phyloP scores from a whole-genome alignment of 2,888 invertebrate species.

The Myathropa florea region DNA sequence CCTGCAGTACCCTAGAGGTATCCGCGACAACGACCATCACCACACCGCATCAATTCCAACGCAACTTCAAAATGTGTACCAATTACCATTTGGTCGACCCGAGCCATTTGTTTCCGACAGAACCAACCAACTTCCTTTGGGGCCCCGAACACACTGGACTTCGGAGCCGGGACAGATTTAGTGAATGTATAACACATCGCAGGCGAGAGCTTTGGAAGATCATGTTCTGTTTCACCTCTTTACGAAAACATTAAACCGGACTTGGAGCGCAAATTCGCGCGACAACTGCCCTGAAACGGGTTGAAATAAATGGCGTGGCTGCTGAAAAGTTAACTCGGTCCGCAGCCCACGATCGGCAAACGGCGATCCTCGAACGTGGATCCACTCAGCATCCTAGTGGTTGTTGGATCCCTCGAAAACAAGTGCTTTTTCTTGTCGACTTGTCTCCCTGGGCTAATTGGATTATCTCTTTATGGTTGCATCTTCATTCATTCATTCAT shows the following conservation, averaged over 20 bases:
- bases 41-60: constrained; percentile 28
- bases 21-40: constrained; percentile 14
- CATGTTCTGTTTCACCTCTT: constrained; percentile 54
- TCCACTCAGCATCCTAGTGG: neutral
- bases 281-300: neutral
- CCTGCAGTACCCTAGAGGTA: constrained; percentile 33
- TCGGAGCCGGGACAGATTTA: constrained; percentile 30
- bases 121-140: neutral
- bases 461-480: constrained; percentile 74
- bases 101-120: constrained; percentile 46
- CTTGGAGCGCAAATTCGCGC: constrained; percentile 12
- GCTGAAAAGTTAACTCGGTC: constrained; percentile 16
- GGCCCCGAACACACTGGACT: neutral
- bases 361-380: too few species aligned
- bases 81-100: constrained; percentile 61
- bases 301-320: neutral
- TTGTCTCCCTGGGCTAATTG: constrained; percentile 77
- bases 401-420: constrained; percentile 70
- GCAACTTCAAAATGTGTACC: constrained; percentile 60
- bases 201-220: constrained; percentile 34
- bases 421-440: constrained; percentile 78
- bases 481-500: constrained; percentile 59
- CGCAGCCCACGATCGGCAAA: neutral
- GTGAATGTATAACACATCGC: neutral
- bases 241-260: constrained; percentile 57